Percentiles rank a stretch among this genome's conserved stretches.
phyloP scores from a whole-genome alignment of 2,113 vertebrate genomes.

The Forbesichthys agassizii region DNA sequence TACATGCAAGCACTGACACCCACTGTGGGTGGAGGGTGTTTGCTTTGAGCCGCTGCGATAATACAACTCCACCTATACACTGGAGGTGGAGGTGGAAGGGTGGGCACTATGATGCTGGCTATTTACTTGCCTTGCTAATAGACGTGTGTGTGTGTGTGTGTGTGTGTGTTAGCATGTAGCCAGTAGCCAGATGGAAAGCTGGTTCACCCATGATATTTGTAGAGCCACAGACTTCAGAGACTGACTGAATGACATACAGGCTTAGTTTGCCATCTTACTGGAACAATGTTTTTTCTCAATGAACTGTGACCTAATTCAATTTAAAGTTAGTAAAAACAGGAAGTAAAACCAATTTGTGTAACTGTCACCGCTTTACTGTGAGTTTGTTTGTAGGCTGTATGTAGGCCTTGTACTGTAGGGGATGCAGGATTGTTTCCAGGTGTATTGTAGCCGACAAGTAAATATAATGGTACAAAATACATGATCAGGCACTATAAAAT shows the following conservation, averaged over 20 bases:
- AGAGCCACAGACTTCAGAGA: conserved; percentile 7
- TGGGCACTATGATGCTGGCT: not conserved
- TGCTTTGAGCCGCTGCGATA: conserved; percentile 41
- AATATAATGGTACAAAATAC: too few species aligned
- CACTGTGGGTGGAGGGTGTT: conserved; percentile 49
- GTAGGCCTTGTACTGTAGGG: too few species aligned
- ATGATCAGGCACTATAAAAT: too few species aligned
- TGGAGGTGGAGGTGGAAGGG: conserved; percentile 51
- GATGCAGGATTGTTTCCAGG: too few species aligned
- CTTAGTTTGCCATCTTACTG: conserved; percentile 44
- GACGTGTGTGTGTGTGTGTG: conserved; percentile 19
- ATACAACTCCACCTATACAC: conserved; percentile 43
- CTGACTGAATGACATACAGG: not conserved
- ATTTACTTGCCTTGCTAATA: not conserved
- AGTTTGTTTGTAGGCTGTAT: too few species aligned
- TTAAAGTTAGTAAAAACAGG: conserved; percentile 45
- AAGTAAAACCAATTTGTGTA: conserved; percentile 32
- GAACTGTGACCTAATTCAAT: conserved; percentile 62
- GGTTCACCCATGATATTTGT: not conserved
- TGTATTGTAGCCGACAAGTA: too few species aligned
- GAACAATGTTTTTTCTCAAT: conserved; percentile 70
- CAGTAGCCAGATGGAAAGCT: not conserved
- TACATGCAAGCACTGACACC: conserved; percentile 4
- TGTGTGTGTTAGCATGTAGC: conserved; percentile 2
- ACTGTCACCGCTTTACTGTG: conserved; percentile 2